Evolutionary conservation across 2,888 invertebrate genomes (phyloP), one percentile per base, ranked within the genome.

Genomic region (Orthonevra nobilis): DNA sequence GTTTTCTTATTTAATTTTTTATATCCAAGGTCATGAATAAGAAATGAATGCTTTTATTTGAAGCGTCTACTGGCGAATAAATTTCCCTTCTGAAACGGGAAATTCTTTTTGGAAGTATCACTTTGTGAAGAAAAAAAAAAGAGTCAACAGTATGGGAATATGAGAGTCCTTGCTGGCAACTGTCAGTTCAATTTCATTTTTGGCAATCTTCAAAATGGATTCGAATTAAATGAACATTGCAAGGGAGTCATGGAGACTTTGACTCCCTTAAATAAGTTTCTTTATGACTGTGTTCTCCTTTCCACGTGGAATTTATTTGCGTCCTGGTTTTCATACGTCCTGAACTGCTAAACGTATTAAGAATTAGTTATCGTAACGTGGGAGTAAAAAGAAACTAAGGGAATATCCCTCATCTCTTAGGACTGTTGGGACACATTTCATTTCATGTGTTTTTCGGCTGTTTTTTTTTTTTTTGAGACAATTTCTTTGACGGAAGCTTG

Each of bases 11-110:
- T 64, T 40, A 50, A 54, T 54, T 66, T 66, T 68, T 73, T 66
- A 50, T 20, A 38, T 42, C 60, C 34, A 42, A 56, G 50, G 46
- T 68, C 73, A 73, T 79, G 73, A 79, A 79, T 79, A 79, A 73
- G 79, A 56, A 70, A 52, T 70, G 52, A 60, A 61, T 52, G 52
- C 50, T 60, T 70, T 61, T 50, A 60, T 69, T 50, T 42, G 52
- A 58, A 12, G 17, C 56, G 15, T 40, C 69, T 48, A 48, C 32
- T 58, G 58, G 56, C 28, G 56, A 68, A 68, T 68, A 60, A 69
- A 60, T 50, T 60, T 32, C 30, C 10, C 36, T 9, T 34, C 10
- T 19, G 32, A 44, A 28, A 32, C 4, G 12, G 6, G n/a, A 44
- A 46, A 34, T 20, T 12, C 17, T 12, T 28, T 14, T 20, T 10